Evolutionary conservation across 2,113 vertebrate species (phyloP).

Genomic region (Peromyscus leucopus): DNA sequence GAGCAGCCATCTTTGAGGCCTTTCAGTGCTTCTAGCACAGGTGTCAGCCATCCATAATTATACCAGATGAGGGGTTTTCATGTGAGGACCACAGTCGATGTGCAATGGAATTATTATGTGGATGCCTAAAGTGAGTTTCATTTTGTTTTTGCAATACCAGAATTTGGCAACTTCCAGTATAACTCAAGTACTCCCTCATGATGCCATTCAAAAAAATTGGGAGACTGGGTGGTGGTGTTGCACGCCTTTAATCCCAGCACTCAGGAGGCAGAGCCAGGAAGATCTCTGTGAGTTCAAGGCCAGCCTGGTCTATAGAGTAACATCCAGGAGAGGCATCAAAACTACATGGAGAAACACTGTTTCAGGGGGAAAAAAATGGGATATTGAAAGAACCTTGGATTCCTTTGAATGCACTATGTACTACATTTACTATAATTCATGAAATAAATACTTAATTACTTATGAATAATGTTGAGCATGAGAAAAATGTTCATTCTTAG

Average conservation of each 20-base stretch:
- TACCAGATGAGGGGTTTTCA: not conserved
- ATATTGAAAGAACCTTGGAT: too few species aligned
- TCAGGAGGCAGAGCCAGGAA: too few species aligned
- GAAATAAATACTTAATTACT: not conserved
- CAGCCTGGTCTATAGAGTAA: too few species aligned
- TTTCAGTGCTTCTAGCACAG: not conserved
- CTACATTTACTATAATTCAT: not conserved
- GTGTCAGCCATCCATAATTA: not conserved
- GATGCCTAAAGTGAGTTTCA: not conserved
- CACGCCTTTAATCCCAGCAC: not conserved
- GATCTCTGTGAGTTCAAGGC: too few species aligned
- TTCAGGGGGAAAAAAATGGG: not conserved
- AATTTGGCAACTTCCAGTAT: not conserved
- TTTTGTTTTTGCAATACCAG: not conserved
- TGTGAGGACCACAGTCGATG: not conserved
- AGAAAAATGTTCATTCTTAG: not conserved
- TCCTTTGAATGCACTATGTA: not conserved
- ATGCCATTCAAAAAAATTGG: not conserved
- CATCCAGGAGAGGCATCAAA: too few species aligned
- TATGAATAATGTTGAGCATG: not conserved
- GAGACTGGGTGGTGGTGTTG: not conserved
- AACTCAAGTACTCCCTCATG: conserved; percentile 1
- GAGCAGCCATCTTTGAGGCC: not conserved
- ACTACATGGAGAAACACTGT: too few species aligned
- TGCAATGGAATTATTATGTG: not conserved